phyloP scores from a whole-genome alignment of 92 coral and sea anemone genomes.

The Blastomussa wellsi region DNA sequence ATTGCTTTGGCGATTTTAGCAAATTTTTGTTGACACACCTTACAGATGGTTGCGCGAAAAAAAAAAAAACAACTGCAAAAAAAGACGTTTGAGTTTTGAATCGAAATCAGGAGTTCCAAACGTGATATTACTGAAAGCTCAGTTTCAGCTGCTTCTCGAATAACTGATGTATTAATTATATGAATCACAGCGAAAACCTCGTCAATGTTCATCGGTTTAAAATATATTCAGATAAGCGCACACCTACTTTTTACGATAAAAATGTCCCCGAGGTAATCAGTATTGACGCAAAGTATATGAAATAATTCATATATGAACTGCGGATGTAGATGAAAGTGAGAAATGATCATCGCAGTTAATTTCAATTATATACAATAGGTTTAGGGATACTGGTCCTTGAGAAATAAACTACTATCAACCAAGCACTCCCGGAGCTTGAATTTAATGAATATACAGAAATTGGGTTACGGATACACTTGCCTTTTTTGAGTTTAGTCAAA shows the following conservation, averaged over 20 bases:
- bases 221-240: too few relatives aligned
- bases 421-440: not conserved
- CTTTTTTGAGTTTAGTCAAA: not conserved
- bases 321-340: too few relatives aligned
- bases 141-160: too few relatives aligned
- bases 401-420: not conserved
- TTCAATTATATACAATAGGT: too few relatives aligned
- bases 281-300: too few relatives aligned
- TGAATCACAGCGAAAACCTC: too few relatives aligned
- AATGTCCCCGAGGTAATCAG: too few relatives aligned
- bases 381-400: not conserved
- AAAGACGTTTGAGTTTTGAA: not conserved
- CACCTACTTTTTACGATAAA: too few relatives aligned
- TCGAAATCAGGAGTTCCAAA: not conserved
- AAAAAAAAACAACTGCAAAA: not conserved
- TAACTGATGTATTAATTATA: too few relatives aligned
- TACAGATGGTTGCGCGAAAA: conserved; percentile 13
- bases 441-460: not conserved
- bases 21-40: conserved; percentile 10
- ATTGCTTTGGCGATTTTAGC: not conserved
- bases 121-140: not conserved
- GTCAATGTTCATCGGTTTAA: too few relatives aligned
- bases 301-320: too few relatives aligned
- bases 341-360: too few relatives aligned
- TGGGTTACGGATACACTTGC: not conserved